These are phyloP conservation scores for Drosophila imparisetae DNA, from an alignment of 2,888 invertebrate species.

Conservation along the genomic window DNA sequence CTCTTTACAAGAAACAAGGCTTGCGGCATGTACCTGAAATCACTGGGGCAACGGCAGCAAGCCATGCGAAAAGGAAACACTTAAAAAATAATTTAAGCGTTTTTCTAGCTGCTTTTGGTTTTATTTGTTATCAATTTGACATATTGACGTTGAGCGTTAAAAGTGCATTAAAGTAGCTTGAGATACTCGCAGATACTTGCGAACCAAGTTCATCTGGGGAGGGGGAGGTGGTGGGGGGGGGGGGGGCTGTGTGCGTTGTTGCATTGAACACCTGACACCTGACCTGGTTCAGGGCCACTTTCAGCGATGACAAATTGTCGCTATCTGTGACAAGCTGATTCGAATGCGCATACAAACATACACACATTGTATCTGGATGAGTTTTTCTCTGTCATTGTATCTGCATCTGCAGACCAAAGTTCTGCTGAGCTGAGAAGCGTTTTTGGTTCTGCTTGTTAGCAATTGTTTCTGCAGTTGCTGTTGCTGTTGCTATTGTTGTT, in stretches of 20 bases:
- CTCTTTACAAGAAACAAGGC: constrained; percentile 34
- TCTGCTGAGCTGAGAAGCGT: constrained; percentile 16
- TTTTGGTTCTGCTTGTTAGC: constrained; percentile 45
- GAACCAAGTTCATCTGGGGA: not conserved
- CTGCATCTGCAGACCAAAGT: constrained; percentile 15
- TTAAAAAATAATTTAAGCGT: constrained; percentile 66
- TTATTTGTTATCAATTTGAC: constrained; percentile 80
- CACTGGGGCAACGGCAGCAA: constrained; percentile 6
- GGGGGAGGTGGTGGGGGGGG: not conserved
- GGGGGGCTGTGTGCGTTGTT: constrained; percentile 5
- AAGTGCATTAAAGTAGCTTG: constrained; percentile 81
- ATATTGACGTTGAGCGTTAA: constrained; percentile 81
- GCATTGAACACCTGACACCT: constrained; percentile 69
- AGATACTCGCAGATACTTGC: constrained; percentile 50
- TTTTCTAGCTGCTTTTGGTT: constrained; percentile 26
- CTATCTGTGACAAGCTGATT: constrained; percentile 25
- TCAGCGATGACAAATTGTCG: constrained; percentile 68
- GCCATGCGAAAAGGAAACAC: constrained; percentile 48
- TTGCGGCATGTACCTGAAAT: constrained; percentile 19
- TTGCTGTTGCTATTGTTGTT: constrained; percentile 20
- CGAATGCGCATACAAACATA: constrained; percentile 1
- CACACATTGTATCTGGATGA: constrained; percentile 36
- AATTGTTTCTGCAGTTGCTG: constrained; percentile 50
- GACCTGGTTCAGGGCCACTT: constrained; percentile 76
- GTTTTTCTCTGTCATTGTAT: constrained; percentile 4